phyloP scores from a whole-genome alignment of 2,888 invertebrate species.

The Epistrophe eligans region DNA sequence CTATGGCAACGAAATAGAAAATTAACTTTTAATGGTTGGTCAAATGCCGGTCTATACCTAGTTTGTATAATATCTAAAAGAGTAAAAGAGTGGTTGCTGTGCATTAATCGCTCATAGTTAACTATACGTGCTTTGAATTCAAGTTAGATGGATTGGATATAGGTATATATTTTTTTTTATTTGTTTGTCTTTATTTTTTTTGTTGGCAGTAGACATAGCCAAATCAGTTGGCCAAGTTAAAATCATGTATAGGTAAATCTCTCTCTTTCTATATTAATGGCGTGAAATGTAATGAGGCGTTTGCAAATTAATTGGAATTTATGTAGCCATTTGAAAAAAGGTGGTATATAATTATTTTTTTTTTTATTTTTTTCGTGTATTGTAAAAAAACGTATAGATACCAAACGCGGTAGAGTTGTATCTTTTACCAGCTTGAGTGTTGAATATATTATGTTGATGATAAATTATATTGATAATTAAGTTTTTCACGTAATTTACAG shows the following conservation, averaged over 20 bases:
- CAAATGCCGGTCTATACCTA: constrained; percentile 9
- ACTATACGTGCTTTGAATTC: constrained; percentile 69
- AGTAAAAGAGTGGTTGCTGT: constrained; percentile 51
- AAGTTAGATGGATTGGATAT: constrained; percentile 28
- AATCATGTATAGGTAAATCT: neutral
- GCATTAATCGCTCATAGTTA: constrained; percentile 67
- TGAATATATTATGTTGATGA: neutral
- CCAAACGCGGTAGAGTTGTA: neutral
- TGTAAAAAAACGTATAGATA: neutral
- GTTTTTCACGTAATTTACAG: no score
- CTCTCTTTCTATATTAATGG: constrained; percentile 29
- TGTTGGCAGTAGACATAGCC: neutral
- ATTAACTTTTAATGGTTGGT: constrained; percentile 50
- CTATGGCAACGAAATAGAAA: constrained; percentile 46
- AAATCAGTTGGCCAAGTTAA: neutral
- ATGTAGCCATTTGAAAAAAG: constrained; percentile 37
- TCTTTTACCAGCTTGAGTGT: constrained; percentile 8
- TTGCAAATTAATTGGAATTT: constrained; percentile 66
- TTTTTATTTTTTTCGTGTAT: neutral
- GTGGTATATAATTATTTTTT: neutral
- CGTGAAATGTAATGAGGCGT: constrained; percentile 69
- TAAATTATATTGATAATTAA: neutral
- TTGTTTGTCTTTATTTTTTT: constrained; percentile 11
- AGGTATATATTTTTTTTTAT: neutral
- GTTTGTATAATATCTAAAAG: neutral